Conservation (phyloP, 2,888 invertebrate genomes). For the Scaeva pyrastri region DNA sequence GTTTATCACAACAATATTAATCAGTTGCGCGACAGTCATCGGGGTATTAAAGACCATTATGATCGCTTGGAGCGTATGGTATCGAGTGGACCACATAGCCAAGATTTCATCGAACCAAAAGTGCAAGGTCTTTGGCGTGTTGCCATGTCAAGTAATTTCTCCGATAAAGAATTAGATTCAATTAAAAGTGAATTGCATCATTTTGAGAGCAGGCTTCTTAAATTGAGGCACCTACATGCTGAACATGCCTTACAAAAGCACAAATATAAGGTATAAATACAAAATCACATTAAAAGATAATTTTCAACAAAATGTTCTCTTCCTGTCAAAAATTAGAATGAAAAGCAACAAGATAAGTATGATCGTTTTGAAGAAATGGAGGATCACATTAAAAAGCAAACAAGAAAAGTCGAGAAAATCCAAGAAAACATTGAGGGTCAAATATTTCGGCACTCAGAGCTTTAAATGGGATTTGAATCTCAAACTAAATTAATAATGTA, state of each 20-base stretch:
- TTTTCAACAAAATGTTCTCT: neutral
- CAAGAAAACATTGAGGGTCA: conserved; percentile 91
- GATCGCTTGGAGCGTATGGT: conserved; percentile 90
- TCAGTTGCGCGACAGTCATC: conserved; percentile 89
- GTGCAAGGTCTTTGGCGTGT: conserved; percentile 95
- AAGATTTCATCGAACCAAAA: conserved; percentile 95
- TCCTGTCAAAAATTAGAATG: conserved; percentile 82
- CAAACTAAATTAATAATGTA: neutral
- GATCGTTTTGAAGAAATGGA: conserved; percentile 88
- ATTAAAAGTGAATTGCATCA: conserved; percentile 91
- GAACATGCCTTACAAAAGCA: conserved; percentile 91
- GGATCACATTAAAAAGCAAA: conserved; percentile 92
- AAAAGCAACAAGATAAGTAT: conserved; percentile 87
- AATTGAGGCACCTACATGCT: conserved; percentile 92
- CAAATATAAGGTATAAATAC: conserved; percentile 85
- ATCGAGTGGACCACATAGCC: conserved; percentile 90
- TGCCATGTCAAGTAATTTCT: conserved; percentile 92
- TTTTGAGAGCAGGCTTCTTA: conserved; percentile 93
- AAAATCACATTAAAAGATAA: neutral
- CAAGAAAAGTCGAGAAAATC: conserved; percentile 93
- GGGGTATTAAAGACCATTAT: conserved; percentile 90
- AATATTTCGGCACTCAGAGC: conserved; percentile 91
- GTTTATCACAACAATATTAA: conserved; percentile 89
- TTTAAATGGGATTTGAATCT: conserved; percentile 86
- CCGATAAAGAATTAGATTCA: conserved; percentile 91